Evolutionary conservation across 1,140 invertebrate genomes (phyloP).

Genomic region (Euwallacea similis): DNA sequence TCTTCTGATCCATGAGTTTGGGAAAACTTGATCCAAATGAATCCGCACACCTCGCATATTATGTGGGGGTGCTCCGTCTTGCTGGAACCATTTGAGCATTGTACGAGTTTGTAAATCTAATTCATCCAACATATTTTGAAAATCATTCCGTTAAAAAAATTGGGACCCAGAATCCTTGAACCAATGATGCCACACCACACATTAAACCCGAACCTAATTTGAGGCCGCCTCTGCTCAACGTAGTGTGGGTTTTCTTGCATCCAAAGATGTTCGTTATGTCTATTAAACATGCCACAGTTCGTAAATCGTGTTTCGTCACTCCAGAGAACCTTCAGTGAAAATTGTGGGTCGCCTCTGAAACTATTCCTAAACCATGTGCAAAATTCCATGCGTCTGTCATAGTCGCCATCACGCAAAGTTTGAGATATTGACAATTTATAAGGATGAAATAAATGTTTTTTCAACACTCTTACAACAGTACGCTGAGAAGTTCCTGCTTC

Average conservation of each 20-base stretch:
- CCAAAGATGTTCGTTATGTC: slow-evolving; percentile 10
- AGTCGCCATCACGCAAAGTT: no score
- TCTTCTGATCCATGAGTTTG: no score
- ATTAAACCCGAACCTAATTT: slow-evolving; percentile 2
- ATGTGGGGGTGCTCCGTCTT: no score
- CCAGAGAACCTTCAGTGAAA: neutral
- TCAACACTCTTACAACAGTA: no score
- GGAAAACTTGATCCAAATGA: no score
- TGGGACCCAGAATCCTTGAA: neutral
- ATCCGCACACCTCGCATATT: no score
- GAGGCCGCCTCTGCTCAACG: neutral
- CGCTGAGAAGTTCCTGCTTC: no score
- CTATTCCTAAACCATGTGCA: neutral
- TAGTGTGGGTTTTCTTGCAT: neutral
- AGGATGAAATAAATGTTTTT: no score
- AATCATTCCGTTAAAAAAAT: slow-evolving; percentile 2
- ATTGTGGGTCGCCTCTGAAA: neutral
- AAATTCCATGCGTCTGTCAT: neutral
- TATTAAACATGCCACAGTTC: slow-evolving; percentile 6
- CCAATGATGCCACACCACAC: slow-evolving; percentile 1
- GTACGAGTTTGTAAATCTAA: no score
- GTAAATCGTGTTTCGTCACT: neutral
- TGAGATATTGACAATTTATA: no score
- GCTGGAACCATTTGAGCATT: no score
- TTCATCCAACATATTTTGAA: no score